Evolutionary conservation across 2,113 vertebrate species (phyloP), one percentile per base, ranked within the genome.

Genomic region (Zosterops borbonicus): DNA sequence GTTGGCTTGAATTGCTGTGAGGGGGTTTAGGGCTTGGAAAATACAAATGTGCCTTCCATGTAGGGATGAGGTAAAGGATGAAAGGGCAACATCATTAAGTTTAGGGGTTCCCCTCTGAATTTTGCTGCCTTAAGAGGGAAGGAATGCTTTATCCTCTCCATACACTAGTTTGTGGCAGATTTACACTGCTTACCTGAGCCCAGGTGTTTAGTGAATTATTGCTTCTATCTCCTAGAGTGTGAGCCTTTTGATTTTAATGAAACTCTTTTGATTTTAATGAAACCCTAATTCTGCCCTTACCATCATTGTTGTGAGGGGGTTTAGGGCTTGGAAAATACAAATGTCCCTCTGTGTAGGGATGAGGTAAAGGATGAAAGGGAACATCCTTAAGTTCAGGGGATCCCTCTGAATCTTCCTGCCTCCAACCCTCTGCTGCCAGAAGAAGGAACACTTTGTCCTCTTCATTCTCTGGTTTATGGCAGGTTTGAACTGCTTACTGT

Each of bases 191-290:
- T 59, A 7, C 19, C 46, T 28, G 69, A 71, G 64, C 44, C 49
- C 24, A 29, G 53, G 8, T 46, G 24, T 29, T 58, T 3, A 5
- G 53, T 91, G 76, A 88, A 12, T n/a, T 65, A 2, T 17, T 85
- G 35, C 77, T 87, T 70, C 37, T 97, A 50, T 97, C 97, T 98
- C 98, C 97, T 98, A 99, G 99, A 99, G 95, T 98, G 98, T 9
- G 99, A 99, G 91, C 98, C 28, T 55, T 71, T 53, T 18, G 49
- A 41, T 53, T 71, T 35, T 50, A 20, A 27, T 47, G 65, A 27
- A 47, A 47, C 31, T 31, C 22, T 67, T 67, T n/a, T 46, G 5
- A 33, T 65, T 44, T 73, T 28, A 53, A n/a, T 15, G n/a, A 42
- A 55, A 55, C 17, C 2, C 44, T 58, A 20, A 47, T 55, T 89